These are phyloP conservation scores for Prionace glauca DNA, from an alignment of 2,797 vertebrate species.

Conservation along the genomic window DNA sequence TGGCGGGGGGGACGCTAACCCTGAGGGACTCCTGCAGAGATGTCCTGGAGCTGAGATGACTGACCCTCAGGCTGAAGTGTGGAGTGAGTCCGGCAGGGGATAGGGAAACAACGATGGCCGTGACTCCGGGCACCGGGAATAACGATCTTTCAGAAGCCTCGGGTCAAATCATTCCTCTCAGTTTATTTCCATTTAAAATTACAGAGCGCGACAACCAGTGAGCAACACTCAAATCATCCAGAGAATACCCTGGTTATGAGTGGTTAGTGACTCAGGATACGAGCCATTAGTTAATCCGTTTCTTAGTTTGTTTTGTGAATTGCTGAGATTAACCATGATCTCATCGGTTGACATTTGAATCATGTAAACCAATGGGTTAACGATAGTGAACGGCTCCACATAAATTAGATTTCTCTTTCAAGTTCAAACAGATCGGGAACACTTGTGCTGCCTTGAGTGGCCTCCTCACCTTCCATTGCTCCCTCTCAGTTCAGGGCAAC, in stretches of 20 bases:
- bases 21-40: no score
- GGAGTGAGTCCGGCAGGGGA: no score
- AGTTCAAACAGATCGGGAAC: background rate
- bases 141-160: background rate
- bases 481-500: no score
- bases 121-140: background rate
- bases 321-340: background rate
- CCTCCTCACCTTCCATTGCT: no score
- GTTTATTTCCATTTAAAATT: conserved; percentile 22
- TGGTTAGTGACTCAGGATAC: background rate
- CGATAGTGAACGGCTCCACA: background rate
- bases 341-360: background rate
- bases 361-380: background rate
- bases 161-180: background rate
- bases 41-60: no score
- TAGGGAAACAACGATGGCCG: background rate
- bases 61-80: no score
- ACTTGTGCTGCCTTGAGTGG: background rate
- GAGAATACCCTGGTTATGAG: background rate
- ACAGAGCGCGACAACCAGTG: background rate
- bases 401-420: background rate
- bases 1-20: no score
- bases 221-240: background rate
- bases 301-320: background rate
- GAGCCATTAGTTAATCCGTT: background rate